Percentiles rank a stretch among this genome's conserved stretches.
These are phyloP conservation scores for Keiferia lycopersicella DNA, from an alignment of 2,888 invertebrate genomes.

Conservation along the genomic window DNA sequence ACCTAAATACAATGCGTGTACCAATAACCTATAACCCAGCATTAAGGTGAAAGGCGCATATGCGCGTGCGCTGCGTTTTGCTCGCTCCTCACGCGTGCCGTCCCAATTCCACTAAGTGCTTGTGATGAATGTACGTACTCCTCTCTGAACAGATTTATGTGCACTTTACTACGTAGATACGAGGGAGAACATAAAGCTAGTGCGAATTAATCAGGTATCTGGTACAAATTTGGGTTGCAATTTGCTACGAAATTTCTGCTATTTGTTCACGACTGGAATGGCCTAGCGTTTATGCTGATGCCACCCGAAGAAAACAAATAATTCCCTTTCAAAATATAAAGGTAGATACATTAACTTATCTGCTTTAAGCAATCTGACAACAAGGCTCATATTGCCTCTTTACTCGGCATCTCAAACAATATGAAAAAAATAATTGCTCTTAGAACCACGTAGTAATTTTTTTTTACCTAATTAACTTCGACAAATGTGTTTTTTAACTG, in stretches of 20 bases:
- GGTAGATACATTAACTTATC: too few relatives aligned
- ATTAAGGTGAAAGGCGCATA: slow-evolving; percentile 60
- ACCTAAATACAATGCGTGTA: slow-evolving; percentile 29
- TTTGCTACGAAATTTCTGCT: not conserved
- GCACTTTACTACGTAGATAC: slow-evolving; percentile 41
- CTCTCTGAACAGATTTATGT: slow-evolving; percentile 43
- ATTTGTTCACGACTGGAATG: not conserved
- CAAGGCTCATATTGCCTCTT: too few relatives aligned
- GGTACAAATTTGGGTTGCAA: not conserved
- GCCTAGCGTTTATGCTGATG: too few relatives aligned
- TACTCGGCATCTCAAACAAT: too few relatives aligned
- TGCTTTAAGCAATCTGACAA: too few relatives aligned
- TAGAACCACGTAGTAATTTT: too few relatives aligned
- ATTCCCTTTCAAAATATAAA: too few relatives aligned
- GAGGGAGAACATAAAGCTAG: slow-evolving; percentile 15
- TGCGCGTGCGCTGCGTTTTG: slow-evolving; percentile 37
- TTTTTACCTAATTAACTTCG: too few relatives aligned
- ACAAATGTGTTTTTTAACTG: too few relatives aligned
- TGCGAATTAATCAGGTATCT: slow-evolving; percentile 12
- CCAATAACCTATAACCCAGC: slow-evolving; percentile 40
- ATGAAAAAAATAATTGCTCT: too few relatives aligned
- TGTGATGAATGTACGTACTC: slow-evolving; percentile 62
- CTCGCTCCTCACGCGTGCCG: slow-evolving; percentile 43
- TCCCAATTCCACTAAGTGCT: slow-evolving; percentile 64
- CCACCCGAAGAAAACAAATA: too few relatives aligned